Conservation (phyloP, 2,888 invertebrate genomes). For the Zootermopsis nevadensis region DNA sequence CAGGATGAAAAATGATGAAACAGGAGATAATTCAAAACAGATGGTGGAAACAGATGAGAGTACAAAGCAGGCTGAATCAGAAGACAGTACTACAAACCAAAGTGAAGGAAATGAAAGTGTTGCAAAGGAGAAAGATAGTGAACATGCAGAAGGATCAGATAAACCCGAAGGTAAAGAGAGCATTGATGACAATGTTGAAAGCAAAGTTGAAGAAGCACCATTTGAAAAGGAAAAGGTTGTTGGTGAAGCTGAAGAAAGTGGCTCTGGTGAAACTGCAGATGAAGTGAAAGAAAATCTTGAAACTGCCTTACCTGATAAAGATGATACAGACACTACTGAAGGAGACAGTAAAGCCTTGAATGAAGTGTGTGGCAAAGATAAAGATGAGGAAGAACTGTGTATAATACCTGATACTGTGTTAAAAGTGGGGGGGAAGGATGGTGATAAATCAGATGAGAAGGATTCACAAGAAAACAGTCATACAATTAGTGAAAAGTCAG, state of each 20-base stretch:
- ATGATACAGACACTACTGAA: background rate
- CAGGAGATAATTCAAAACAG: constrained; percentile 45
- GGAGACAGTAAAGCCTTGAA: background rate
- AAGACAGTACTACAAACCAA: constrained; percentile 48
- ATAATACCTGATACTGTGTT: constrained; percentile 61
- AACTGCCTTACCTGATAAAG: background rate
- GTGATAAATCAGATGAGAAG: constrained; percentile 24
- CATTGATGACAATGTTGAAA: constrained; percentile 52
- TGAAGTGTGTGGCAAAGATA: background rate
- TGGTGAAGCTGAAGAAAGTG: constrained; percentile 13
- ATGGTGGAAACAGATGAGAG: constrained; percentile 47
- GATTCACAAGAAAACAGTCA: background rate
- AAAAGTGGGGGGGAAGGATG: background rate
- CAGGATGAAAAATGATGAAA: constrained; percentile 57
- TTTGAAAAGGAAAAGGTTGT: background rate
- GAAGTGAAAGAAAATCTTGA: background rate
- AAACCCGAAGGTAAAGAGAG: constrained; percentile 51
- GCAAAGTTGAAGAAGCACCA: constrained; percentile 56
- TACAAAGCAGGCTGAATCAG: constrained; percentile 42
- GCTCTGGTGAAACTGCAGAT: background rate
- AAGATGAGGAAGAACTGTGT: constrained; percentile 54
- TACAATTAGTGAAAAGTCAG: background rate
- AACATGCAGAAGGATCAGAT: constrained; percentile 60
- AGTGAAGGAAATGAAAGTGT: constrained; percentile 43
- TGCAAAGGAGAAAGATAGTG: constrained; percentile 54